These are phyloP conservation scores for Pseudobourletiella spinata DNA, from an alignment of 1,140 invertebrate species.

Conservation along the genomic window DNA sequence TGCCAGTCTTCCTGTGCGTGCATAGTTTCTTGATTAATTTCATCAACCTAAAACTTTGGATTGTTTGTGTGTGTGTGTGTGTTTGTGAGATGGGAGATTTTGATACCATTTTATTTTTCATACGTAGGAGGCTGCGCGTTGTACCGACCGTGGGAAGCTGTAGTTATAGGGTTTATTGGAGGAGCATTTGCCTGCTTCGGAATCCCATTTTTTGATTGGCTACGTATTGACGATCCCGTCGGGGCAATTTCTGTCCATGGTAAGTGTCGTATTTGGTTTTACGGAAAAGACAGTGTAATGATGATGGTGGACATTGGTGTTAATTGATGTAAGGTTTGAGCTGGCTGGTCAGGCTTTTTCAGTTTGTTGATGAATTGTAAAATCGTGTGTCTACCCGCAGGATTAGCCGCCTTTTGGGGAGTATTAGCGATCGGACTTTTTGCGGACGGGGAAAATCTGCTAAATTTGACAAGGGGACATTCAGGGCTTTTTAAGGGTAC, in stretches of 20 bases:
- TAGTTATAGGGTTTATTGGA: constrained; percentile 47
- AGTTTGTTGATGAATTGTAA: too few species aligned
- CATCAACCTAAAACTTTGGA: too few species aligned
- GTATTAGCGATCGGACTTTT: constrained; percentile 48
- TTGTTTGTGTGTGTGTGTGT: too few species aligned
- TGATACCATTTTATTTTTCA: too few species aligned
- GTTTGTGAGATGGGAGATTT: too few species aligned
- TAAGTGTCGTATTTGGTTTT: background rate
- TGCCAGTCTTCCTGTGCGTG: background rate
- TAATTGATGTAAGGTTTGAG: too few species aligned
- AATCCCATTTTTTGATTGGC: constrained; percentile 42
- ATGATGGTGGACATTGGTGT: too few species aligned
- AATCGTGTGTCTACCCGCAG: too few species aligned
- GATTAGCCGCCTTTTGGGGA: constrained; percentile 43
- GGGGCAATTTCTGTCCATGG: constrained; percentile 48
- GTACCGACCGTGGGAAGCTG: constrained; percentile 46
- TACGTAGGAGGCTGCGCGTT: constrained; percentile 46
- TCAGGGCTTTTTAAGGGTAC: constrained; percentile 42
- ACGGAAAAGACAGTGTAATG: too few species aligned
- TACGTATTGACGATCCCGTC: constrained; percentile 49
- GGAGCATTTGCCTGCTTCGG: constrained; percentile 41
- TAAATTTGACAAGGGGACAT: constrained; percentile 40
- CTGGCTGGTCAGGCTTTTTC: too few species aligned
- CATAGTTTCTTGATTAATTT: too few species aligned
- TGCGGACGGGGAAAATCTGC: constrained; percentile 42